These are phyloP conservation scores for Chamaea fasciata DNA, from an alignment of 2,113 vertebrate species.

Conservation along the genomic window DNA sequence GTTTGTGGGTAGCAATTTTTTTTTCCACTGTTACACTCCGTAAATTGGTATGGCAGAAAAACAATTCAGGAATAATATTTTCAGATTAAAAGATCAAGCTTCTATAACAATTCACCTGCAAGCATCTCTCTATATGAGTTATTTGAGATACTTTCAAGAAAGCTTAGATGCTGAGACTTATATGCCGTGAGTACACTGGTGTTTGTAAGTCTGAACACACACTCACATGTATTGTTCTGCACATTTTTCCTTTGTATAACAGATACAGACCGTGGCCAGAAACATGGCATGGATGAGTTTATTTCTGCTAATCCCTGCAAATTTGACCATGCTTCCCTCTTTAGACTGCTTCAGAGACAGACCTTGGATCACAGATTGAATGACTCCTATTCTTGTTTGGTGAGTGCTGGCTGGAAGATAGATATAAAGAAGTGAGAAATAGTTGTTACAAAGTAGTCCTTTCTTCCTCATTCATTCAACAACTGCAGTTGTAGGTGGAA, in stretches of 20 bases:
- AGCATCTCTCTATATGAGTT: not conserved
- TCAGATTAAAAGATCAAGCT: not conserved
- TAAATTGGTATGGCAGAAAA: not conserved
- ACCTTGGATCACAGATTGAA: constrained; percentile 94
- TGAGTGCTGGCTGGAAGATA: constrained; percentile 70
- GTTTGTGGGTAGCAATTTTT: not conserved
- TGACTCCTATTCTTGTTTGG: constrained; percentile 98
- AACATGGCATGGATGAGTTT: constrained; percentile 91
- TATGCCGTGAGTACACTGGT: fast-evolving
- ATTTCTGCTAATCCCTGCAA: constrained; percentile 88
- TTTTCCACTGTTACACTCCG: not conserved
- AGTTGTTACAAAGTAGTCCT: constrained; percentile 64
- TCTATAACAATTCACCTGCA: not conserved
- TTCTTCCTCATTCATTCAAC: constrained; percentile 73
- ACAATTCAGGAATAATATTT: not conserved
- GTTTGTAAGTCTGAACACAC: not conserved
- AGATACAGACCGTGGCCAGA: constrained; percentile 87
- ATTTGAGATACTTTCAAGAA: not conserved
- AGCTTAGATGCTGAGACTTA: not conserved
- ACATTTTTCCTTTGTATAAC: constrained; percentile 23
- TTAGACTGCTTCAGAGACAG: constrained; percentile 86
- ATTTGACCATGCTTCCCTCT: constrained; percentile 88
- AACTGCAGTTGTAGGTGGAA: constrained; percentile 71
- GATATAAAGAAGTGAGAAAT: constrained; percentile 67
- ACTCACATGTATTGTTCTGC: not conserved